Conservation (phyloP, 2,888 invertebrate genomes). For the Junonia oenone region DNA sequence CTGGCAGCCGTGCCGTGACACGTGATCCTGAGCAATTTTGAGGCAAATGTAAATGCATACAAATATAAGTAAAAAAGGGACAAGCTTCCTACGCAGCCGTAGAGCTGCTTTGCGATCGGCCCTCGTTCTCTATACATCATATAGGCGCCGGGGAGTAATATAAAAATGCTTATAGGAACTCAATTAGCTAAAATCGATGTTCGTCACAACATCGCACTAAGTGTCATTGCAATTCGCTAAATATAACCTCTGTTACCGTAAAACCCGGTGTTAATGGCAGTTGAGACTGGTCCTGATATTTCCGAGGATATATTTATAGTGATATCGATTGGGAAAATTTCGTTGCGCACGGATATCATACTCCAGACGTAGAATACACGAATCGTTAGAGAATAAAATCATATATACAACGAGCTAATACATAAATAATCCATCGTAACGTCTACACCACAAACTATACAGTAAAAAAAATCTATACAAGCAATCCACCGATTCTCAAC, state of each 20-base stretch:
- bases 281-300: slow-evolving; percentile 23
- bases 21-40: slow-evolving; percentile 37
- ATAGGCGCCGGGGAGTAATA: slow-evolving; percentile 1
- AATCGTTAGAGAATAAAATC: slow-evolving; percentile 16
- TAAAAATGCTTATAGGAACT: slow-evolving; percentile 29
- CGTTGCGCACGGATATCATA: slow-evolving; percentile 17
- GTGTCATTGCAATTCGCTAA: slow-evolving; percentile 7
- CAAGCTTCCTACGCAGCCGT: not conserved
- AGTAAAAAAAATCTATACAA: slow-evolving; percentile 63
- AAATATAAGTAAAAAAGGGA: slow-evolving; percentile 15
- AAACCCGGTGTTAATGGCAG: slow-evolving; percentile 21
- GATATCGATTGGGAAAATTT: slow-evolving; percentile 7
- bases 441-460: slow-evolving; percentile 65
- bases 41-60: slow-evolving; percentile 29
- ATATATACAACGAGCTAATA: slow-evolving; percentile 45
- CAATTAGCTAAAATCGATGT: slow-evolving; percentile 21
- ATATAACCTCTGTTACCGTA: slow-evolving; percentile 3
- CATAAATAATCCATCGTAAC: slow-evolving; percentile 51
- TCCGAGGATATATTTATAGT: slow-evolving; percentile 5
- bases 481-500: slow-evolving; percentile 57
- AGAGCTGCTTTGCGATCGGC: slow-evolving; percentile 1
- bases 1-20: slow-evolving; percentile 39
- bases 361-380: not conserved
- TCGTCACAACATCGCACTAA: slow-evolving; percentile 19
- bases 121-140: slow-evolving; percentile 6